Percentiles rank a stretch among this genome's conserved stretches.
Evolutionary conservation across 1,140 invertebrate species (phyloP).

Genomic region (Chironomus tepperi): DNA sequence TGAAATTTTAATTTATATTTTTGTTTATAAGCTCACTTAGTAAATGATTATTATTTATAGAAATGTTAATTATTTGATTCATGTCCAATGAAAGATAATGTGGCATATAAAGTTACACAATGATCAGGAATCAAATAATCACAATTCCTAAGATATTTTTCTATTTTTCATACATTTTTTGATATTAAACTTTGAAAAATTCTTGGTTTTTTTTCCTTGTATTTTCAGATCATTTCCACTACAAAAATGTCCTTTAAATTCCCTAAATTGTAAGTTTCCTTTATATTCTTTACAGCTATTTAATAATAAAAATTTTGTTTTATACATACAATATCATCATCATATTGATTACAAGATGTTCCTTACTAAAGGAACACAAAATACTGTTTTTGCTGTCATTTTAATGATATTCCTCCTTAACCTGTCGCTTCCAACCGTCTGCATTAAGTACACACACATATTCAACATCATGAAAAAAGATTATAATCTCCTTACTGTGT

Average conservation of each 20-base stretch:
- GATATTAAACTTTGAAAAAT: neutral
- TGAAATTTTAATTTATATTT: too few relatives aligned
- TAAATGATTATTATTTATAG: too few relatives aligned
- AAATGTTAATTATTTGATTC: too few relatives aligned
- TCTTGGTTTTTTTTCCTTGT: neutral
- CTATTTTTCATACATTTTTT: neutral
- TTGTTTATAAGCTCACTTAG: too few relatives aligned
- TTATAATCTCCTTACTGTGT: neutral
- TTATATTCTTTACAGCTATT: neutral
- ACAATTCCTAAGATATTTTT: too few relatives aligned
- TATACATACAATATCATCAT: neutral
- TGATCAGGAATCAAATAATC: too few relatives aligned
- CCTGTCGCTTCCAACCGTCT: too few relatives aligned
- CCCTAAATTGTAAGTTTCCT: neutral
- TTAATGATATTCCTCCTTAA: neutral
- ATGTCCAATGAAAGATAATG: too few relatives aligned
- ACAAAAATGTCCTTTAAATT: too few relatives aligned
- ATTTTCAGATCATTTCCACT: neutral
- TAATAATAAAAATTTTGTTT: neutral
- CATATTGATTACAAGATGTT: neutral
- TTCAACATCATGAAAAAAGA: neutral
- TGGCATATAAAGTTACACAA: too few relatives aligned
- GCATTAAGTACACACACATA: too few relatives aligned
- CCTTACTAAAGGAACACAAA: neutral
- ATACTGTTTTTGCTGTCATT: neutral